A percentile compares a stretch with the other conserved stretches of the same genome.
phyloP scores from a whole-genome alignment of 1,140 invertebrate genomes.

The Zelostemma sp. region DNA sequence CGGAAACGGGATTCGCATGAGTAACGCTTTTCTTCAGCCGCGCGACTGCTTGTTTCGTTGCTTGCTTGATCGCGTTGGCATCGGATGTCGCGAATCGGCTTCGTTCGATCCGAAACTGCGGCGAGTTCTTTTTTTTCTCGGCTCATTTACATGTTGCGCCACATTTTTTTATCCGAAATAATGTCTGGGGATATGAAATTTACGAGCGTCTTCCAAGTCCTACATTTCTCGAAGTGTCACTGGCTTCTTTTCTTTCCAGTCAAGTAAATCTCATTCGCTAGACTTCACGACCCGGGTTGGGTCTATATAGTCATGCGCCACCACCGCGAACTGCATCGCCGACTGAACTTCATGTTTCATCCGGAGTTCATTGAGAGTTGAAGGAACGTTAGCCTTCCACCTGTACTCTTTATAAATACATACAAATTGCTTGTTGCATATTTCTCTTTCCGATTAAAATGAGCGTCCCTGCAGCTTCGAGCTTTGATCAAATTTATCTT shows the following conservation, averaged over 20 bases:
- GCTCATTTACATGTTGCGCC: too few species aligned
- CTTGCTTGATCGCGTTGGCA: conserved; percentile 34
- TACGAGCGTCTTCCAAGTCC: too few species aligned
- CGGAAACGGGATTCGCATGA: conserved; percentile 45
- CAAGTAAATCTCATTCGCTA: conserved; percentile 40
- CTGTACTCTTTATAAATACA: background rate
- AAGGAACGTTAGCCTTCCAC: background rate
- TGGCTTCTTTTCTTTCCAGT: conserved; percentile 28
- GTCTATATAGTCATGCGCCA: conserved; percentile 18
- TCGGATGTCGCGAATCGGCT: conserved; percentile 34
- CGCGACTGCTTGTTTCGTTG: conserved; percentile 13
- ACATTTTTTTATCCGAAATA: too few species aligned
- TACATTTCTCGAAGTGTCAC: too few species aligned
- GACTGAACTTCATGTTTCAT: conserved; percentile 38
- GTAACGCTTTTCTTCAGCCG: conserved; percentile 35
- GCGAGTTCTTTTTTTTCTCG: conserved; percentile 23
- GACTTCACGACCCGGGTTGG: conserved; percentile 26
- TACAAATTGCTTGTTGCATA: background rate
- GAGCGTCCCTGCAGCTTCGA: too few species aligned
- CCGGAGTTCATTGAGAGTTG: conserved; percentile 9
- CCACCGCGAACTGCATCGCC: conserved; percentile 34
- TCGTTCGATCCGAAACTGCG: conserved; percentile 20
- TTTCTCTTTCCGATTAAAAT: too few species aligned
- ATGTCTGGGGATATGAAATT: too few species aligned
- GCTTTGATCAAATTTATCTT: too few species aligned